phyloP scores from a whole-genome alignment of 2,797 vertebrate species.

The Phalanger gymnotis region DNA sequence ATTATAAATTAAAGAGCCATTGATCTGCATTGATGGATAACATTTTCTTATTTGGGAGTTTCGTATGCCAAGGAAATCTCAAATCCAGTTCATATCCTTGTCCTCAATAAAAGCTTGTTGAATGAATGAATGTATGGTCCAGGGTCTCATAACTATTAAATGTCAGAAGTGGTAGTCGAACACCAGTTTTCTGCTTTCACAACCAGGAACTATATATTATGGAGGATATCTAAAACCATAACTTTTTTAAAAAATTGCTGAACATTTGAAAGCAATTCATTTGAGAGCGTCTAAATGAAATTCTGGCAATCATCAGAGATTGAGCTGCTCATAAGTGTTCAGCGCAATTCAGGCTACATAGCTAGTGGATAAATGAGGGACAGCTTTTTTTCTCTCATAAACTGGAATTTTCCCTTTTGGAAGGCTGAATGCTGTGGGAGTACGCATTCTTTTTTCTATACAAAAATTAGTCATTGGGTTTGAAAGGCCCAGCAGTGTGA shows the following conservation, averaged over 20 bases:
- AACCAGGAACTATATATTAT: slow-evolving; percentile 75
- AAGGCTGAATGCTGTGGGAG: slow-evolving; percentile 59
- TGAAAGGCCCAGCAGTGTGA: slow-evolving; percentile 62
- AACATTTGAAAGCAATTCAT: slow-evolving; percentile 75
- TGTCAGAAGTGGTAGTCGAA: neutral
- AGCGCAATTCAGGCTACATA: slow-evolving; percentile 60
- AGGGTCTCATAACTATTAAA: neutral
- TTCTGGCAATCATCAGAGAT: slow-evolving; percentile 70
- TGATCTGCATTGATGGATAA: neutral
- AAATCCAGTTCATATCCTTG: neutral
- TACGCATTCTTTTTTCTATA: slow-evolving; percentile 51
- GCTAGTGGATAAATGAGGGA: slow-evolving; percentile 64
- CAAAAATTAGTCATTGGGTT: slow-evolving; percentile 68
- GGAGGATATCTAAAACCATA: slow-evolving; percentile 71
- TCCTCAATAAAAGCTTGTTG: neutral
- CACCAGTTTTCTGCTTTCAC: neutral
- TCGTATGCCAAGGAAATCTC: neutral
- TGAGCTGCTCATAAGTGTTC: slow-evolving; percentile 66
- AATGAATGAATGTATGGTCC: neutral
- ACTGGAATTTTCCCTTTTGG: slow-evolving; percentile 67
- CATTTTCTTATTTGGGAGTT: neutral
- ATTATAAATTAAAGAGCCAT: neutral
- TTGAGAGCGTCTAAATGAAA: slow-evolving; percentile 70
- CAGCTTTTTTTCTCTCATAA: slow-evolving; percentile 67
- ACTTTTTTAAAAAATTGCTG: slow-evolving; percentile 72